Percentiles rank a stretch among this genome's conserved stretches.
phyloP scores from a whole-genome alignment of 2,113 vertebrate genomes.

The Carollia perspicillata region DNA sequence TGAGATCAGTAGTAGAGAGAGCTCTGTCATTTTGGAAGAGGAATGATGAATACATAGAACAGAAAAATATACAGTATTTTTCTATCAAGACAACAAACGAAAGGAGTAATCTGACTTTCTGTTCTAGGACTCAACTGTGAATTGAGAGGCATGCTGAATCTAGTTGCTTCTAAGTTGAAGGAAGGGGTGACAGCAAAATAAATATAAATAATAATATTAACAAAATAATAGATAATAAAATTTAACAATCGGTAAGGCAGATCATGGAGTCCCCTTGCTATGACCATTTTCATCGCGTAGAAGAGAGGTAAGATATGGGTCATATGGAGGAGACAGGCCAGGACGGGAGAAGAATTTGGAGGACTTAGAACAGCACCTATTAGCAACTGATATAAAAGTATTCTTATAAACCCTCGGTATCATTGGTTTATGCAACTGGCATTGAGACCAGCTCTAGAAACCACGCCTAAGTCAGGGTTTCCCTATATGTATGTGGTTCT shows the following conservation, averaged over 20 bases:
- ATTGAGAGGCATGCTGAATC: neutral
- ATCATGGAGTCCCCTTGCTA: neutral
- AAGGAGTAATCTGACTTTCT: neutral
- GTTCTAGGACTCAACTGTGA: neutral
- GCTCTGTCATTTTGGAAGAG: neutral
- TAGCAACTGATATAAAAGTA: neutral
- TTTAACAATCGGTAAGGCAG: neutral
- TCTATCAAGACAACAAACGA: neutral
- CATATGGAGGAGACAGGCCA: neutral
- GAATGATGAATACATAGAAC: neutral
- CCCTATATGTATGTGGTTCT: neutral
- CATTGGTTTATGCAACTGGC: neutral
- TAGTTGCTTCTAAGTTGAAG: neutral
- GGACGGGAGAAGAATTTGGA: conserved; percentile 48
- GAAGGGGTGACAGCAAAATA: neutral
- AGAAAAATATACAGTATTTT: neutral
- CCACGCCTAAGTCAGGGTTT: neutral
- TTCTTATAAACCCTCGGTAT: neutral
- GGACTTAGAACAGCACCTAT: conserved; percentile 20
- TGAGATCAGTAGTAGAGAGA: neutral
- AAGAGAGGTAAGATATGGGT: neutral
- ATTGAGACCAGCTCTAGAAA: neutral
- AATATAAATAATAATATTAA: neutral
- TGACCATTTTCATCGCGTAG: neutral
- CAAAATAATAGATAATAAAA: neutral